A percentile compares a stretch with the other conserved stretches of the same genome.
Conservation (phyloP, 2,888 invertebrate genomes). For the Lycaena phlaeas region DNA sequence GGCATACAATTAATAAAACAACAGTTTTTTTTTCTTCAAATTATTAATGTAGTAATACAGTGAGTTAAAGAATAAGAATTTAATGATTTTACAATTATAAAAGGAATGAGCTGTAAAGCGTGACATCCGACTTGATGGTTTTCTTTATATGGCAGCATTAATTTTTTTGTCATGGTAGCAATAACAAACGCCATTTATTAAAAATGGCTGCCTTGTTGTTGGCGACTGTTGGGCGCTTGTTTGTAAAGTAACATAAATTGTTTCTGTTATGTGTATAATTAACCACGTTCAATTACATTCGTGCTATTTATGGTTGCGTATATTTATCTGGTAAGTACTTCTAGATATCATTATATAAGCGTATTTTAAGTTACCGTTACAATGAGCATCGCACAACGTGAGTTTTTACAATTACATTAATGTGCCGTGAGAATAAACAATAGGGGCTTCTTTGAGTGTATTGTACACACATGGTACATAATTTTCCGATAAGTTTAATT, state of each 20-base stretch:
- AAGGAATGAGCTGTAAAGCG: no score
- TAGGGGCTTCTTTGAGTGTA: no score
- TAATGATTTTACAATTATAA: no score
- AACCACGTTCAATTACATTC: conserved; percentile 31
- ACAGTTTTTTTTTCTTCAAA: no score
- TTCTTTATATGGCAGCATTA: background rate
- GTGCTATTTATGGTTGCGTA: conserved; percentile 30
- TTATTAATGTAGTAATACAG: no score
- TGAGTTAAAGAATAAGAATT: no score
- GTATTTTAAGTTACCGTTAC: conserved; percentile 4
- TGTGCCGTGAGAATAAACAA: background rate
- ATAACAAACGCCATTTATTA: conserved; percentile 40
- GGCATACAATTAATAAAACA: no score
- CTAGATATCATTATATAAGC: background rate
- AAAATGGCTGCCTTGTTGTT: conserved; percentile 72
- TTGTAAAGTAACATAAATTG: conserved; percentile 55
- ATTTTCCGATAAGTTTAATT: no score
- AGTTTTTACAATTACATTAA: conserved; percentile 22
- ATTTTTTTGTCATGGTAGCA: conserved; percentile 23
- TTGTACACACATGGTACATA: no score
- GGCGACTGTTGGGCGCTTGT: conserved; percentile 66
- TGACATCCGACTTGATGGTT: no score
- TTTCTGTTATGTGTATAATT: conserved; percentile 43
- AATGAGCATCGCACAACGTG: conserved; percentile 38
- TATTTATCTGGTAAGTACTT: conserved; percentile 36